Base-by-base conservation (phyloP, 2,888 invertebrate genomes). In the Melikaiella ostensackeni region DNA sequence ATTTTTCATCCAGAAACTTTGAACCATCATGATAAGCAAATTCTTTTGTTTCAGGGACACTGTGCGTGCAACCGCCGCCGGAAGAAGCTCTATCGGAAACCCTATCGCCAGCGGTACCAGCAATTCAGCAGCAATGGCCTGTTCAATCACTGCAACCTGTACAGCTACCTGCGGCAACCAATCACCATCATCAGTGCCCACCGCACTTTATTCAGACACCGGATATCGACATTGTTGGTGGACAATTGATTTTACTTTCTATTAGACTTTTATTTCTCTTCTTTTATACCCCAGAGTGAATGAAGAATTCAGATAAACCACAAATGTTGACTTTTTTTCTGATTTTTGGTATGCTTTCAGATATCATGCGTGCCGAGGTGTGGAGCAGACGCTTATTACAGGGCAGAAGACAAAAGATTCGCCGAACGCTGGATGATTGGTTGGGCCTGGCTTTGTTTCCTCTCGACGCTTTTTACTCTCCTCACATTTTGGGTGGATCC, bases 401-500 rank as follows among this genome's bases (percentile, higher is more conserved):
- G 94, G 9, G 92, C 93, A 11, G 93, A 93, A 75, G 96, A 96
- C 86, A 96, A 96, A 89, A 92, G 93, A 83, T 93, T 94, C 82
- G 94, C 95, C 0, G 95, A 95, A 89, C 93, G 95, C 27, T 96
- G 97, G 94, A 95, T 96, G 92, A 94, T 94, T 35, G 95, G 95
- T 6, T 95, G 96, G 92, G 95, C 97, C 0, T 95, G 96, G 90
- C 91, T 97, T 38, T 96, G 97, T 80, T 94, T 97, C 87, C 93
- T 96, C 1, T 95, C 98, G 21, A 97, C 98, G 0, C 93, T 96
- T 0, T 97, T 98, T 91, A 96, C 96, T 0, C 92, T 97, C 84
- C 92, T 96, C 74, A 98, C 98, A 0, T 98, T 97, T 91, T 95
- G 97, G 92, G 96, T 98, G 59, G 98, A 98, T 88, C 96, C 97